Evolutionary conservation across 2,113 vertebrate species (phyloP).

Genomic region (Corythornis vintsioides): DNA sequence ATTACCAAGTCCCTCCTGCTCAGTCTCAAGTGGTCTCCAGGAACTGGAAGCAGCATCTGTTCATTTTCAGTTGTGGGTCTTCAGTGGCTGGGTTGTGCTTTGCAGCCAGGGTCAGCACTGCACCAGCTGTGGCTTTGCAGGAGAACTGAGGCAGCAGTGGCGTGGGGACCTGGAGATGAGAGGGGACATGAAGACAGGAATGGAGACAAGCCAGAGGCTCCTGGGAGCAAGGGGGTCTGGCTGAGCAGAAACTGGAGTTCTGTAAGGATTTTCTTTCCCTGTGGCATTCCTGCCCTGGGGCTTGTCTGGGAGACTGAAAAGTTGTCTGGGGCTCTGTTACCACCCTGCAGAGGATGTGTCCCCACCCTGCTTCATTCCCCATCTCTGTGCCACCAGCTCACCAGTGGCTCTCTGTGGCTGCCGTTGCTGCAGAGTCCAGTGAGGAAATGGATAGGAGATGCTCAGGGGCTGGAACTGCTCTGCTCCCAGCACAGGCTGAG

Average conservation of each 20-base stretch:
- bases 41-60: background rate
- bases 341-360: background rate
- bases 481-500: no score
- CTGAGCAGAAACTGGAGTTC: background rate
- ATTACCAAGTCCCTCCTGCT: background rate
- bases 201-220: fast-evolving
- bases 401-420: background rate
- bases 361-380: background rate
- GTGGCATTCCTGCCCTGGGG: background rate
- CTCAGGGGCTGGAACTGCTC: no score
- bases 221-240: background rate
- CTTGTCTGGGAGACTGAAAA: background rate
- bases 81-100: background rate
- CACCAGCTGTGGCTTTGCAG: background rate
- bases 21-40: background rate
- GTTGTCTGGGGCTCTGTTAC: background rate
- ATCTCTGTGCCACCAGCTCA: background rate
- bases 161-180: background rate
- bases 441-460: background rate
- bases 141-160: background rate
- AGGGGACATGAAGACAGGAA: background rate
- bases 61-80: background rate
- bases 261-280: background rate
- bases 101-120: background rate
- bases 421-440: background rate